These are phyloP conservation scores for Solen grandis DNA, from an alignment of 1,140 invertebrate genomes.

Conservation along the genomic window DNA sequence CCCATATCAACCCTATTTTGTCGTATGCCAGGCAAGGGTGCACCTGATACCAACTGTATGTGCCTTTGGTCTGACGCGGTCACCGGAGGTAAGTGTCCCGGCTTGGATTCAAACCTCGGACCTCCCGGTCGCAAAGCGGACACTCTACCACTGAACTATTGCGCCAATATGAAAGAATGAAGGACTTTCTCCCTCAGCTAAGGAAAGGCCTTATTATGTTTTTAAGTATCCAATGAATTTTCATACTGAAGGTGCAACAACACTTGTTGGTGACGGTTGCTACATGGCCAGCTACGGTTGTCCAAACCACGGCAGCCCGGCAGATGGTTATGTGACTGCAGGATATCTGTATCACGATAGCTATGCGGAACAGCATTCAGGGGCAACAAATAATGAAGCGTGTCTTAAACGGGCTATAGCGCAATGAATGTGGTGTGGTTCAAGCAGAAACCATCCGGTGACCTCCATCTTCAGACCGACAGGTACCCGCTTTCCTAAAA, in stretches of 20 bases:
- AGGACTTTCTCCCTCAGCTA: no score
- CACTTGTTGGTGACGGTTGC: slow-evolving; percentile 57
- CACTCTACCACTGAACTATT: no score
- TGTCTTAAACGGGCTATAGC: slow-evolving; percentile 52
- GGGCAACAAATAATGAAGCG: slow-evolving; percentile 3
- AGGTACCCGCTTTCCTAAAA: slow-evolving; percentile 19
- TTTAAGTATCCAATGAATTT: no score
- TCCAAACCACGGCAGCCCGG: slow-evolving; percentile 35
- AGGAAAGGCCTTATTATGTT: no score
- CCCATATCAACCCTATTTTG: no score
- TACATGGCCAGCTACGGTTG: slow-evolving; percentile 57
- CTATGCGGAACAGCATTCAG: neutral
- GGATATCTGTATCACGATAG: slow-evolving; percentile 18
- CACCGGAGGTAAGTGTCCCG: no score
- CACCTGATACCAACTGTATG: no score
- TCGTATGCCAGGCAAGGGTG: no score
- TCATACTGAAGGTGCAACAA: slow-evolving; percentile 49
- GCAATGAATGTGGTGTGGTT: slow-evolving; percentile 53
- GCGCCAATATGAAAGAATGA: no score
- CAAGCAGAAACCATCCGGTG: slow-evolving; percentile 20
- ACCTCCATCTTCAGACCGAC: slow-evolving; percentile 38
- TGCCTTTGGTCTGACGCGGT: no score
- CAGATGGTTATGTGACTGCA: slow-evolving; percentile 3
- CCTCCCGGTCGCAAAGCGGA: no score
- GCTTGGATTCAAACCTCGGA: no score